Conservation (phyloP, 2,797 vertebrate species). For the Chlorospingus flavigularis region DNA sequence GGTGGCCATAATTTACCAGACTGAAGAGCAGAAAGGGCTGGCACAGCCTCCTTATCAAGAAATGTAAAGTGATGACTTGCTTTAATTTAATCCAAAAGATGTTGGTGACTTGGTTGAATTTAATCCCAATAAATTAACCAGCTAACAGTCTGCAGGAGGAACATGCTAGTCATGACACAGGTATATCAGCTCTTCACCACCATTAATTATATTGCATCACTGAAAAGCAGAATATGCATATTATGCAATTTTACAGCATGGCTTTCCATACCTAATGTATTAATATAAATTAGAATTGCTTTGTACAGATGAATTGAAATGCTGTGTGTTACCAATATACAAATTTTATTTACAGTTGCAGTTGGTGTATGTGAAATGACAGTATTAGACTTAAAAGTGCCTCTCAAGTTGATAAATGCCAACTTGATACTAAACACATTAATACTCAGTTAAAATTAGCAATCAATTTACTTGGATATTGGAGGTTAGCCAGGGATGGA, state of each 20-base stretch:
- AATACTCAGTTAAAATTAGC: conserved; percentile 54
- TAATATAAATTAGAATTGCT: conserved; percentile 20
- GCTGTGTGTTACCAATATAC: background rate
- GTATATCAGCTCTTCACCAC: background rate
- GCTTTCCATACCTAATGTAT: conserved; percentile 8
- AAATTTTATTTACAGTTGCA: conserved; percentile 34
- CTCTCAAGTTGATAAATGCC: conserved; percentile 35
- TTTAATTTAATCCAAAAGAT: conserved; percentile 26
- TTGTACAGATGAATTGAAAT: background rate
- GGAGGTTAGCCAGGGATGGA: conserved; percentile 56
- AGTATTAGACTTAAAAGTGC: conserved; percentile 30
- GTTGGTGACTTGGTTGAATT: conserved; percentile 19
- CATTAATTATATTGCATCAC: background rate
- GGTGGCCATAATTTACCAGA: conserved; percentile 17
- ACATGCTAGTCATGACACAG: background rate
- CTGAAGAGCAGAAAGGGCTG: conserved; percentile 42
- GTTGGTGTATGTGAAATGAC: background rate
- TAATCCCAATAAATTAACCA: conserved; percentile 13
- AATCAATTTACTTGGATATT: conserved; percentile 56
- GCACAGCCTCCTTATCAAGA: conserved; percentile 42
- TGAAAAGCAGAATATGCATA: background rate
- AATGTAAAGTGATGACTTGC: conserved; percentile 14
- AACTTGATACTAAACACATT: conserved; percentile 14
- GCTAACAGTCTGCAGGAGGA: conserved; percentile 18
- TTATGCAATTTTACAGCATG: background rate